These are phyloP conservation scores for Oncorhynchus clarkii DNA, from an alignment of 2,113 vertebrate genomes.

Conservation along the genomic window DNA sequence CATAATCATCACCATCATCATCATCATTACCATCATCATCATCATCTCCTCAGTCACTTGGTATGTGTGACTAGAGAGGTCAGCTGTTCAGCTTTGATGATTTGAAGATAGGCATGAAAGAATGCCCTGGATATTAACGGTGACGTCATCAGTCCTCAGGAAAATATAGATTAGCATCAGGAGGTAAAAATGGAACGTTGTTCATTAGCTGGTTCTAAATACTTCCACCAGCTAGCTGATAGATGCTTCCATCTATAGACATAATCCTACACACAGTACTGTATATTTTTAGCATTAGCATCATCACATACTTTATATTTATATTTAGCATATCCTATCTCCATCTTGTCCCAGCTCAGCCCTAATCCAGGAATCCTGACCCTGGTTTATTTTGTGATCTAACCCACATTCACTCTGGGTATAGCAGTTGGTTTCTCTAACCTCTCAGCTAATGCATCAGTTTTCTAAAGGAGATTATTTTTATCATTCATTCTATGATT, in stretches of 20 bases:
- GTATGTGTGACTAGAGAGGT: conserved; percentile 45
- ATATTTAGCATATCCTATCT: conserved; percentile 53
- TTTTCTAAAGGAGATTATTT: conserved; percentile 33
- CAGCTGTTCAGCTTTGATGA: conserved; percentile 41
- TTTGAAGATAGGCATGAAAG: conserved; percentile 48
- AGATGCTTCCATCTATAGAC: background rate
- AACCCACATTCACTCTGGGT: conserved; percentile 44
- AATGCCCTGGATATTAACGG: conserved; percentile 38
- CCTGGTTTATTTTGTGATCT: conserved; percentile 67
- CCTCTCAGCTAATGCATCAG: conserved; percentile 30
- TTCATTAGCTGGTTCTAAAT: background rate
- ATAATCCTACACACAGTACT: conserved; percentile 4
- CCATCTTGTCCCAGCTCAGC: conserved; percentile 39
- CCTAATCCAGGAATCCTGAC: conserved; percentile 46
- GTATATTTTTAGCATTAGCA: conserved; percentile 53
- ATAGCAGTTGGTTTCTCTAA: conserved; percentile 48
- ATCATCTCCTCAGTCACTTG: conserved; percentile 37
- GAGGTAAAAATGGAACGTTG: background rate
- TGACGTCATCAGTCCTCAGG: background rate
- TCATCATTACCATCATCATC: too few species aligned
- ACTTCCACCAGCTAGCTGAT: conserved; percentile 15
- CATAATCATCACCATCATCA: too few species aligned
- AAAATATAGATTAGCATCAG: background rate
- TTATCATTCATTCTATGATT: conserved; percentile 34
- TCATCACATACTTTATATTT: conserved; percentile 34